Base-by-base conservation (phyloP, 2,113 vertebrate genomes). In the Chamaetylas fuelleborni region DNA sequence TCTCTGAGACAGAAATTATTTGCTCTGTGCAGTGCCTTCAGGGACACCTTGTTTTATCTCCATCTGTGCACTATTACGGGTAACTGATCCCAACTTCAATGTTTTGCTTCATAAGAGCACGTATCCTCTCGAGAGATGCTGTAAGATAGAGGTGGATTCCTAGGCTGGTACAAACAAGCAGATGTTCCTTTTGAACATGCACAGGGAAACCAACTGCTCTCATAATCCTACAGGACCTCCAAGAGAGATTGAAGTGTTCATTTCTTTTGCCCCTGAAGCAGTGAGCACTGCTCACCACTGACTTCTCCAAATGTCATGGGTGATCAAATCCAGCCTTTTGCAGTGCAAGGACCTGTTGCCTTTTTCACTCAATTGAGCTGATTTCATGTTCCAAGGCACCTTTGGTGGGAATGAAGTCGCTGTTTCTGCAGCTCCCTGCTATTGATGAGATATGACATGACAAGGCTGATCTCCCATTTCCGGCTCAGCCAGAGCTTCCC, bases 121-220 rank as follows among this genome's bases (percentile, higher is more conserved):
- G 5, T 57, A 36, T 69, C 66, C 34, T 86, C 42, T 57, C 3
- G 14, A 48, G 48, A 95, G 79, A 93, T 93, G 61, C 8, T 43
- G 34, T 14, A 66, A 95, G 92, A 93, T 58, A 78, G 96, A 74
- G 67, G 17, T 1, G 5, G 60, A 71, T 82, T 88, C 64, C 92
- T 88, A 61, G 77, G 62, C 76, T 95, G 93, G 81, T 74, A 93
- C 47, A 81, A 92, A 96, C 53, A 96, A 92, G 90, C 82, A 91
- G n/a, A 62, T 13, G 50, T 53, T 96, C 74, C 86, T 96, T 96
- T 94, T 56, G 29, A 90, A 93, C 76, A 31, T 1, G 19, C 40
- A 65, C 8, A 36, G 23, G 62, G 69, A 67, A 78, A 78, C 36
- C 80, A 58, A n/a, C 47, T 19, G 77, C 71, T 87, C 40, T 79